Evolutionary conservation across 2,797 vertebrate species (phyloP).

Genomic region (Siniperca undulata): DNA sequence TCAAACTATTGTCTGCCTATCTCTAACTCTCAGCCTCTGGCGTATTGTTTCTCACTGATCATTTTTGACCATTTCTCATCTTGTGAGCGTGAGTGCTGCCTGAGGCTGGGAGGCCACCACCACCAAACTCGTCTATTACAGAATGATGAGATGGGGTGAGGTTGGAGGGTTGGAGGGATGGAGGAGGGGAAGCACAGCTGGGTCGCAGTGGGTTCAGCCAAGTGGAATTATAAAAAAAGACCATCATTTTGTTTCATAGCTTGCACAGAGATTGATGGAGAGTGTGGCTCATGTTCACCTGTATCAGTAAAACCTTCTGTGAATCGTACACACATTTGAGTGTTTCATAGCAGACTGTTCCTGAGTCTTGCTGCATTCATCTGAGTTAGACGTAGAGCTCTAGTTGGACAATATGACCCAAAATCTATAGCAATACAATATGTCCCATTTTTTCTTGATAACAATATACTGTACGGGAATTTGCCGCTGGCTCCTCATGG

Average conservation of each 20-base stretch:
- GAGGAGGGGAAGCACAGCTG: constrained; percentile 44
- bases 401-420: neutral
- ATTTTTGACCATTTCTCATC: constrained; percentile 61
- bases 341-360: neutral
- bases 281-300: constrained; percentile 16
- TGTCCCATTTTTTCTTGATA: neutral
- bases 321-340: neutral
- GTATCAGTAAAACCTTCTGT: neutral
- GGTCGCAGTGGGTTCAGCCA: constrained; percentile 32
- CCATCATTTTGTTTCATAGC: constrained; percentile 25
- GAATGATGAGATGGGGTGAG: constrained; percentile 48
- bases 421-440: neutral
- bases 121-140: constrained; percentile 36
- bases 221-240: constrained; percentile 28
- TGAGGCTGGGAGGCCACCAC: constrained; percentile 19
- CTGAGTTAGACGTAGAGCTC: neutral
- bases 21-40: constrained; percentile 49
- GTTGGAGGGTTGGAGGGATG: neutral
- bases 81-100: constrained; percentile 32
- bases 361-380: neutral
- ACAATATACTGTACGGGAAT: neutral
- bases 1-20: constrained; percentile 52
- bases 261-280: constrained; percentile 12
- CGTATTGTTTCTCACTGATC: constrained; percentile 56
- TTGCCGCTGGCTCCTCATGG: neutral